A percentile compares a stretch with the other conserved stretches of the same genome.
Conservation (phyloP, 2,113 vertebrate genomes). For the Mastomys coucha region DNA sequence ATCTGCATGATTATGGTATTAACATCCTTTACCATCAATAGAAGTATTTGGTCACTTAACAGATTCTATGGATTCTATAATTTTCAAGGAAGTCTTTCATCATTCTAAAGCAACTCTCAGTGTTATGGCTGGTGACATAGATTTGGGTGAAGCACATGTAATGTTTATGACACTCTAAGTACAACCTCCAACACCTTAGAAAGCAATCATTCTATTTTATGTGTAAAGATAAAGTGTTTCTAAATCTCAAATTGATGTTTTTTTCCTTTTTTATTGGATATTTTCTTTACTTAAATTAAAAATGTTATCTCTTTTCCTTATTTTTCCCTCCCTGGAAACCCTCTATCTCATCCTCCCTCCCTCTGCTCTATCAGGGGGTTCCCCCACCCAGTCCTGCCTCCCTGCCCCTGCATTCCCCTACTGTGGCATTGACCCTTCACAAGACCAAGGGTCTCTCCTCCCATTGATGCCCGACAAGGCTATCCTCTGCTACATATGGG, state of each 20-base stretch:
- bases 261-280: neutral
- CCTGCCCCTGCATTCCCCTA: no score
- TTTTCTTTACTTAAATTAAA: no score
- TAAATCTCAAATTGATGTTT: neutral
- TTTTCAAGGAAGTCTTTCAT: neutral
- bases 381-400: no score
- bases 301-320: no score
- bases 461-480: no score
- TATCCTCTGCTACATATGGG: no score
- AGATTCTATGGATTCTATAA: neutral
- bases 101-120: neutral
- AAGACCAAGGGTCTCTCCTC: no score
- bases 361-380: no score
- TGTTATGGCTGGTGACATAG: neutral
- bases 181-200: neutral
- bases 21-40: neutral
- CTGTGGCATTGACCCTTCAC: no score
- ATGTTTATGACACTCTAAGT: neutral
- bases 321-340: no score
- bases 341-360: no score
- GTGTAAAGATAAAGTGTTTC: neutral
- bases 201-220: neutral
- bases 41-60: neutral
- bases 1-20: neutral
- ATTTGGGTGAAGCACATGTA: neutral